A percentile compares a stretch with the other conserved stretches of the same genome.
Conservation (phyloP, 2,113 vertebrate genomes). For the Nansenia antarctica region DNA sequence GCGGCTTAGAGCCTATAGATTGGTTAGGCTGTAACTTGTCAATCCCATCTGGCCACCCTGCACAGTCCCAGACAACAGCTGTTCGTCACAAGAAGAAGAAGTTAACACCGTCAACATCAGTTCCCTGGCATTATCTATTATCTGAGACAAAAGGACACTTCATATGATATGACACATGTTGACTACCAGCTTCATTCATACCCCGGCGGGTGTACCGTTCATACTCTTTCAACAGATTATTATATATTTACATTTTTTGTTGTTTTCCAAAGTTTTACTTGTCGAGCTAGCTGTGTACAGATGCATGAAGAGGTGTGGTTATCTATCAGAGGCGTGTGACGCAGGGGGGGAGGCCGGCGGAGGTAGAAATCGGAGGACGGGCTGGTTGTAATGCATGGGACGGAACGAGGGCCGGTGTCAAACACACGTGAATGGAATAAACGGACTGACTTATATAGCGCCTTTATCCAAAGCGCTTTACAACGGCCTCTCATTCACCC, state of each 20-base stretch:
- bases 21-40: too few species aligned
- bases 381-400: too few species aligned
- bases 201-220: not conserved
- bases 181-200: not conserved
- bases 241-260: not conserved
- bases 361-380: too few species aligned
- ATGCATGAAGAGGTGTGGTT: not conserved
- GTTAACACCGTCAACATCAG: not conserved
- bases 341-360: too few species aligned
- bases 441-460: too few species aligned
- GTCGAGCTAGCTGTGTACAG: not conserved
- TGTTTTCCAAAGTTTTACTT: constrained; percentile 2
- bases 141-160: not conserved
- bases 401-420: too few species aligned
- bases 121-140: not conserved
- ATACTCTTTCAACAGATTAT: not conserved
- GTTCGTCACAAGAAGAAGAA: not conserved
- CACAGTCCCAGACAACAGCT: not conserved
- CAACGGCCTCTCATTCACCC: too few species aligned
- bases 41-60: too few species aligned
- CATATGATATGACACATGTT: not conserved
- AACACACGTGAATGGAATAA: too few species aligned
- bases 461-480: too few species aligned
- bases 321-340: not conserved
- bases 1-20: too few species aligned